A percentile compares a stretch with the other conserved stretches of the same genome.
These are phyloP conservation scores for Apogon hyalosoma DNA, from an alignment of 2,797 vertebrate species.

Conservation along the genomic window DNA sequence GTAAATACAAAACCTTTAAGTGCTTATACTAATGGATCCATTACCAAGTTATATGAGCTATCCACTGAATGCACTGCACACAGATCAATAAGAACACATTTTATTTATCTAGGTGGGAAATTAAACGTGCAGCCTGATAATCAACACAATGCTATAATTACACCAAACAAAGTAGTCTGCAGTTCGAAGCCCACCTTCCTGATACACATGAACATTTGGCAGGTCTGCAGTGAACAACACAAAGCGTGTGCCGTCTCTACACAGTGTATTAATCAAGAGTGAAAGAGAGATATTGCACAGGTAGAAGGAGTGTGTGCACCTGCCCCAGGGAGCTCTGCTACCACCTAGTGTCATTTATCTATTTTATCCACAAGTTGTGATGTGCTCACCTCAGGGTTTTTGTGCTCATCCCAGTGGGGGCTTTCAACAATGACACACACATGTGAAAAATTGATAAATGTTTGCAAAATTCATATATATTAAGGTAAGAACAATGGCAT, in stretches of 20 bases:
- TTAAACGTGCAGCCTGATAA: constrained; percentile 7
- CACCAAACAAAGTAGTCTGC: constrained; percentile 1
- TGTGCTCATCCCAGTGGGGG: constrained; percentile 10
- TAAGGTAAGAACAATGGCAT: neutral
- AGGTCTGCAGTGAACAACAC: constrained; percentile 37
- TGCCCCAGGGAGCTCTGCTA: constrained; percentile 72
- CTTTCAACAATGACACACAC: constrained; percentile 12
- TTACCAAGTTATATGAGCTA: constrained; percentile 47
- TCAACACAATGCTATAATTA: constrained; percentile 8
- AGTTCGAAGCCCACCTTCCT: constrained; percentile 10
- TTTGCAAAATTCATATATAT: neutral
- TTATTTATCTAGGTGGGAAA: constrained; percentile 27
- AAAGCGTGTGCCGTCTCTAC: constrained; percentile 2
- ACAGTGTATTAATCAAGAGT: constrained; percentile 52
- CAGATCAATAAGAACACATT: constrained; percentile 29
- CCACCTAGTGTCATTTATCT: constrained; percentile 79
- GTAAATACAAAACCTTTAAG: constrained; percentile 52
- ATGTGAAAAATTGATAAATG: neutral
- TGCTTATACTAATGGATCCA: constrained; percentile 62
- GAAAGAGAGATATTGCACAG: constrained; percentile 57
- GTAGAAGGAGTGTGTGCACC: constrained; percentile 28
- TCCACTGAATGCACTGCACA: constrained; percentile 28
- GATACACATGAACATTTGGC: constrained; percentile 1
- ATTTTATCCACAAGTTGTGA: constrained; percentile 48
- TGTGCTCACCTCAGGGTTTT: constrained; percentile 38